These are phyloP conservation scores for Megaptera novaeangliae DNA, from an alignment of 2,113 vertebrate genomes.

Conservation along the genomic window DNA sequence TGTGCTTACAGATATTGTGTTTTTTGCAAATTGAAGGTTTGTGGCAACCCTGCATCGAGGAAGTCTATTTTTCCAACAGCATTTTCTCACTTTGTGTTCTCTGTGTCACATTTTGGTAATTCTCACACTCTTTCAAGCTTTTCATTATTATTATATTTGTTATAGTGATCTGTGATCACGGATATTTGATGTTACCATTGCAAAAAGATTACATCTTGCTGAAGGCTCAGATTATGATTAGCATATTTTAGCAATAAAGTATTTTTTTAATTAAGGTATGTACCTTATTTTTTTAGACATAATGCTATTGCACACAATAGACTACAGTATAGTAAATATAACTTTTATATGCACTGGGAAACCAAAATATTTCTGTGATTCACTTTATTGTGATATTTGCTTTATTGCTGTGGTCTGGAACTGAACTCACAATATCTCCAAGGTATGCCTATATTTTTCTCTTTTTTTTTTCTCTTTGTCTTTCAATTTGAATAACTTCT, in stretches of 20 bases:
- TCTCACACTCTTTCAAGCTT: not conserved
- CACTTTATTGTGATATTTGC: not conserved
- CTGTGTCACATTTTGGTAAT: not conserved
- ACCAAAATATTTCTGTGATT: not conserved
- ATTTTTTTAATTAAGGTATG: too few relatives aligned
- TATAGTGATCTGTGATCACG: not conserved
- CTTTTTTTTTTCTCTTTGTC: not conserved
- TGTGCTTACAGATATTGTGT: not conserved
- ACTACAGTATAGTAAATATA: not conserved
- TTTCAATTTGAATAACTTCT: not conserved
- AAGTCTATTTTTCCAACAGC: not conserved
- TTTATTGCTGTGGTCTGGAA: not conserved
- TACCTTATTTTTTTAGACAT: too few relatives aligned
- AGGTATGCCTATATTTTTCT: not conserved
- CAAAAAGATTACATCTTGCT: not conserved
- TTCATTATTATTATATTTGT: not conserved
- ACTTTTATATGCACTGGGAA: not conserved
- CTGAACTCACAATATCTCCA: not conserved
- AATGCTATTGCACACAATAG: too few relatives aligned
- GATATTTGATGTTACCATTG: not conserved
- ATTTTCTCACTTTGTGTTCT: not conserved
- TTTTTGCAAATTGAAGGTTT: not conserved
- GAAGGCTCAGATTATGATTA: too few relatives aligned
- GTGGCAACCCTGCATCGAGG: not conserved
- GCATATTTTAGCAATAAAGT: too few relatives aligned